Percentiles rank a stretch among this genome's conserved stretches.
Conservation (phyloP, 2,113 vertebrate genomes). For the Trichomycterus rosablanca region DNA sequence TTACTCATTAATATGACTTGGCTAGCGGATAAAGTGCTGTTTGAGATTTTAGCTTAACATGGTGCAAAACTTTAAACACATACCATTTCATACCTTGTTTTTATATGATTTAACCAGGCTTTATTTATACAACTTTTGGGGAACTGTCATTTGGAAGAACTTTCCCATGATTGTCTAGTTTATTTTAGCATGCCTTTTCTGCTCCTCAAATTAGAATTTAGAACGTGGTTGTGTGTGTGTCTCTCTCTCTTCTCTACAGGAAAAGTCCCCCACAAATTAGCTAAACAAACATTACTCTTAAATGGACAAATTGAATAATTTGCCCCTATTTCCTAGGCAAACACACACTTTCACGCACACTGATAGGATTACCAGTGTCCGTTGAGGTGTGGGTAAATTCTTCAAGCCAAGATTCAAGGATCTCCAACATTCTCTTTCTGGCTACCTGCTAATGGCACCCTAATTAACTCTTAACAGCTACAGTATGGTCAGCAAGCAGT, state of each 20-base stretch:
- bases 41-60: constrained; percentile 21
- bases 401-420: constrained; percentile 46
- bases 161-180: constrained; percentile 33
- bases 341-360: constrained; percentile 51
- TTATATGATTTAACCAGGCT: constrained; percentile 32
- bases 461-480: constrained; percentile 46
- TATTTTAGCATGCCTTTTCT: constrained; percentile 43
- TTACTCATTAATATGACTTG: constrained; percentile 25
- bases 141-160: constrained; percentile 27
- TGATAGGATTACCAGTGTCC: constrained; percentile 59
- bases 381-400: constrained; percentile 52
- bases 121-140: constrained; percentile 34
- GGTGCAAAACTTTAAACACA: constrained; percentile 37
- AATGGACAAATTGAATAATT: constrained; percentile 63
- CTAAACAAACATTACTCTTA: constrained; percentile 53
- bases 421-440: constrained; percentile 52
- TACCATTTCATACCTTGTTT: constrained; percentile 21
- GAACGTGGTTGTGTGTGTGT: constrained; percentile 39
- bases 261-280: constrained; percentile 56
- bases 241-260: constrained; percentile 48
- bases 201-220: constrained; percentile 30
- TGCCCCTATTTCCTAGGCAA: constrained; percentile 54
- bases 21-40: constrained; percentile 26
- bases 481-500: constrained; percentile 15
- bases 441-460: constrained; percentile 1